Conservation (phyloP, 2,888 invertebrate genomes). For the Ecliptopera silaceata region DNA sequence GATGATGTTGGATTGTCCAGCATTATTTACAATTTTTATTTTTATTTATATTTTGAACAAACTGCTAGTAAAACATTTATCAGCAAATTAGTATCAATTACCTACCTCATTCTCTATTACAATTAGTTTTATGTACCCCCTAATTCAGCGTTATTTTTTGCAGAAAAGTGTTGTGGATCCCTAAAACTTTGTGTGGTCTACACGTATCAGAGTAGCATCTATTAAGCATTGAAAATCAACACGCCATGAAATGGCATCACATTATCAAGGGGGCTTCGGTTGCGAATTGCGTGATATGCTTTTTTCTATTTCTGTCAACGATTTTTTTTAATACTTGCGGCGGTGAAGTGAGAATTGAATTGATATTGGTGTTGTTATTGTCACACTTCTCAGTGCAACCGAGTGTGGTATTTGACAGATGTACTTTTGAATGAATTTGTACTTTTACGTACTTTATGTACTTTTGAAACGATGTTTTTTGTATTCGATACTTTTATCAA, state of each 20-base stretch:
- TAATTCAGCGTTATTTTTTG: no score
- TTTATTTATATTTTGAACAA: no score
- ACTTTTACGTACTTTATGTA: not conserved
- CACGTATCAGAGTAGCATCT: constrained; percentile 65
- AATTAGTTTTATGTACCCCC: no score
- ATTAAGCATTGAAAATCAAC: constrained; percentile 59
- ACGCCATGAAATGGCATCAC: constrained; percentile 78
- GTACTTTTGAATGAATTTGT: constrained; percentile 1
- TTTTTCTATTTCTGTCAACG: constrained; percentile 34
- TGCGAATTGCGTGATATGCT: constrained; percentile 33
- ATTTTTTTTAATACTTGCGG: constrained; percentile 42
- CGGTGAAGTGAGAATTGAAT: constrained; percentile 40
- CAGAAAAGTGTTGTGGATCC: constrained; percentile 11
- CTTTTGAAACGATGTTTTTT: no score
- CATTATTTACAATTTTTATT: no score
- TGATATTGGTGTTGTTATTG: constrained; percentile 22
- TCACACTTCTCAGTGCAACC: constrained; percentile 31
- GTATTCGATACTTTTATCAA: no score
- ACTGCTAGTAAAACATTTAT: no score
- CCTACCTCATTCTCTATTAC: no score
- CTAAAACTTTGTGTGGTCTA: constrained; percentile 65
- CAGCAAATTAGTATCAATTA: no score
- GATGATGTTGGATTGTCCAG: no score
- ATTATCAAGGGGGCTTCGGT: constrained; percentile 46
- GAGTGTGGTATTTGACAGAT: constrained; percentile 21